Conservation (phyloP, 2,113 vertebrate genomes). For the Nettapus auritus region DNA sequence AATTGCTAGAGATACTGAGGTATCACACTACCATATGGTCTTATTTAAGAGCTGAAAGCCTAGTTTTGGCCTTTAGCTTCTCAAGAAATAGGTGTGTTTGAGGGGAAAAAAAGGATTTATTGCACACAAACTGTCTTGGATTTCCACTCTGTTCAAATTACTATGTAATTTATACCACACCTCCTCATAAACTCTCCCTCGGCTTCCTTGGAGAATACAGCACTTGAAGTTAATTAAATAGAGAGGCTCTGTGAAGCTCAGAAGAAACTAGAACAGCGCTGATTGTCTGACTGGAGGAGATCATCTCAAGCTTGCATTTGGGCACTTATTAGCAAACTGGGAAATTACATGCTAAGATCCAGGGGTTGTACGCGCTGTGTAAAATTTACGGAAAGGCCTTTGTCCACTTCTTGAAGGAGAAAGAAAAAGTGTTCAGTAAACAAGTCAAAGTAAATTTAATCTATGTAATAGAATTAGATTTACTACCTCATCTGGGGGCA, state of each 20-base stretch:
- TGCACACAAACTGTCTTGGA: neutral
- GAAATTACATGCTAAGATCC: neutral
- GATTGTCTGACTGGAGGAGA: slow-evolving; percentile 45
- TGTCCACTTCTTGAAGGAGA: neutral
- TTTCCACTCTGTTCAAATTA: slow-evolving; percentile 40
- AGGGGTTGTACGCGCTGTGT: neutral
- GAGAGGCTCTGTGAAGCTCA: slow-evolving; percentile 37
- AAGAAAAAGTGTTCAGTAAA: neutral
- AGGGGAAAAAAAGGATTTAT: neutral
- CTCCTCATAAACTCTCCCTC: slow-evolving; percentile 43
- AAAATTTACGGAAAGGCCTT: neutral
- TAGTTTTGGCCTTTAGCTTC: neutral
- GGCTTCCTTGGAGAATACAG: slow-evolving; percentile 38
- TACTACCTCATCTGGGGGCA: neutral
- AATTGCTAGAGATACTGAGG: slow-evolving; percentile 11
- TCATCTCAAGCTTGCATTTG: slow-evolving; percentile 17
- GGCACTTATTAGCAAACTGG: slow-evolving; percentile 33
- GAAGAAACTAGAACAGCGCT: slow-evolving; percentile 46
- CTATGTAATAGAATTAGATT: neutral
- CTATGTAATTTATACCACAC: slow-evolving; percentile 48
- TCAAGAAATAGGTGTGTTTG: neutral
- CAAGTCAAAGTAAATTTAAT: neutral
- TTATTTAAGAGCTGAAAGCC: neutral
- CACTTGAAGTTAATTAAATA: slow-evolving; percentile 69
- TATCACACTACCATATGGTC: neutral